Conservation (phyloP, 2,888 invertebrate genomes). For the Trissolcus brochymenae region DNA sequence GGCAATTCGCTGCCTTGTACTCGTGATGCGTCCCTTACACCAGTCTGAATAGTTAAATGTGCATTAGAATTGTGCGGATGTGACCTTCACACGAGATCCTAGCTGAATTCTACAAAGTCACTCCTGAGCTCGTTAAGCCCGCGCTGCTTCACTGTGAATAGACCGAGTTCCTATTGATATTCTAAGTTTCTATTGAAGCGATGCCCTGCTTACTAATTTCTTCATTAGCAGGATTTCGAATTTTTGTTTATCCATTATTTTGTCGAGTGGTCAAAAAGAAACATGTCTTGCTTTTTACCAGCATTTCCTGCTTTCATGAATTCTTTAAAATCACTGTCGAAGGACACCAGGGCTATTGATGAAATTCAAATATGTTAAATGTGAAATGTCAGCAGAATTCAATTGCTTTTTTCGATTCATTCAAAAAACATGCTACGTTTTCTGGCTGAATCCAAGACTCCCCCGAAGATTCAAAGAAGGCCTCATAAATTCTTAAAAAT, state of each 20-base stretch:
- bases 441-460: too few species aligned
- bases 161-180: slow-evolving; percentile 46
- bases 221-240: too few species aligned
- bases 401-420: too few species aligned
- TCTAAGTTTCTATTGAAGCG: slow-evolving; percentile 30
- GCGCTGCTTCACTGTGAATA: slow-evolving; percentile 34
- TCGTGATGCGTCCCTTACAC: slow-evolving; percentile 48
- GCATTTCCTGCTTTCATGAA: too few species aligned
- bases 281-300: too few species aligned
- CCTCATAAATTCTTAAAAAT: neutral
- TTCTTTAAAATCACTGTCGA: neutral
- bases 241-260: too few species aligned
- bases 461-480: neutral
- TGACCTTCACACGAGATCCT: slow-evolving; percentile 52
- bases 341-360: slow-evolving; percentile 18
- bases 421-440: too few species aligned
- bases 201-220: too few species aligned
- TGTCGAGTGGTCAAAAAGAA: too few species aligned
- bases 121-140: slow-evolving; percentile 46
- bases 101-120: slow-evolving; percentile 31
- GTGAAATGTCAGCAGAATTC: too few species aligned
- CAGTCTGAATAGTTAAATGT: slow-evolving; percentile 48
- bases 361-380: slow-evolving; percentile 47
- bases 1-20: slow-evolving; percentile 54
- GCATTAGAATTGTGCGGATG: slow-evolving; percentile 55